phyloP scores from a whole-genome alignment of 2,888 invertebrate genomes.

The Volucella inanis region DNA sequence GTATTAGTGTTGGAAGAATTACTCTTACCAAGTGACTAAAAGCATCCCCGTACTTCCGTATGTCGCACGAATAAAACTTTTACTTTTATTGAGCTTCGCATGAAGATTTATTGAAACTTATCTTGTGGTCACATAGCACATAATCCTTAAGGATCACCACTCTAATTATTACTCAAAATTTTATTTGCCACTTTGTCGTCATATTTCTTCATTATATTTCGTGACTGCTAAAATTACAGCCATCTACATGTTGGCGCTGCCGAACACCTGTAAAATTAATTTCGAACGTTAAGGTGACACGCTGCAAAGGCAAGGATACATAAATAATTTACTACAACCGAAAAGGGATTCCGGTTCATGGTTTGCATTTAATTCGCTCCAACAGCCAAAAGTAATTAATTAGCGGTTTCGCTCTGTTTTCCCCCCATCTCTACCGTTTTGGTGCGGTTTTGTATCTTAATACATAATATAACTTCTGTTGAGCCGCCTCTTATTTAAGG shows the following conservation, averaged over 20 bases:
- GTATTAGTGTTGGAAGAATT: too few relatives aligned
- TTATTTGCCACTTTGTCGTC: conserved; percentile 44
- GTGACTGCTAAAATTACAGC: background rate
- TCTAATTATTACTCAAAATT: conserved; percentile 41
- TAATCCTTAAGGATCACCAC: conserved; percentile 30
- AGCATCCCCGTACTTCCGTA: background rate
- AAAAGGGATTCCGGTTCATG: background rate
- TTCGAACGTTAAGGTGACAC: background rate
- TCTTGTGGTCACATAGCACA: background rate
- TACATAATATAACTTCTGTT: conserved; percentile 17
- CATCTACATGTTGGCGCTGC: background rate
- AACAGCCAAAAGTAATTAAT: conserved; percentile 32
- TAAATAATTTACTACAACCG: conserved; percentile 30
- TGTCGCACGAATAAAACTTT: background rate
- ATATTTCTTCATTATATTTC: conserved; percentile 23
- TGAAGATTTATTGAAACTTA: conserved; percentile 27
- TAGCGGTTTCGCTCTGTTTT: conserved; percentile 4
- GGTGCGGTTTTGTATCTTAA: conserved; percentile 24
- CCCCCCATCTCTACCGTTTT: too few relatives aligned
- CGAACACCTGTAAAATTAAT: conserved; percentile 46
- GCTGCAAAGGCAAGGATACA: conserved; percentile 4
- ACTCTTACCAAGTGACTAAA: too few relatives aligned
- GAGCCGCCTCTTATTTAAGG: conserved; percentile 10
- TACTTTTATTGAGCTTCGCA: background rate
- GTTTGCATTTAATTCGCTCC: background rate